These are phyloP conservation scores for Pomacea canaliculata DNA, from an alignment of 2,888 invertebrate genomes.

Conservation along the genomic window DNA sequence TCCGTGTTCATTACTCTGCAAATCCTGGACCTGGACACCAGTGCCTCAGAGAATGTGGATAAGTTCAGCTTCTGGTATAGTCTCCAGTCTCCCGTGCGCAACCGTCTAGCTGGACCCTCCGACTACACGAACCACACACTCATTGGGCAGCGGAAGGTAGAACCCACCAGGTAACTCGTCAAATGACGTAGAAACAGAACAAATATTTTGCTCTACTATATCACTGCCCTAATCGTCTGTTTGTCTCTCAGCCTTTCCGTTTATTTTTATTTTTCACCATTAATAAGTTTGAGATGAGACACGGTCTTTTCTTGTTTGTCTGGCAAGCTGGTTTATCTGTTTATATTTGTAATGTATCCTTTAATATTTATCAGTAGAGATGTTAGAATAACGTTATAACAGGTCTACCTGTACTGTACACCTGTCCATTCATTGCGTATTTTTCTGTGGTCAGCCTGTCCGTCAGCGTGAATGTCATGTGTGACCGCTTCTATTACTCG, in stretches of 20 bases:
- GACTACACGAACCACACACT: slow-evolving; percentile 20
- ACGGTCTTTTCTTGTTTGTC: too few species aligned
- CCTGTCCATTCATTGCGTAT: too few species aligned
- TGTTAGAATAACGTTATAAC: too few species aligned
- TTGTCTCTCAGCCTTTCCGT: too few species aligned
- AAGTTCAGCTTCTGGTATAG: slow-evolving; percentile 26
- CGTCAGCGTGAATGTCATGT: slow-evolving; percentile 33
- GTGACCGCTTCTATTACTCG: slow-evolving; percentile 42
- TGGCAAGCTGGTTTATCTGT: too few species aligned
- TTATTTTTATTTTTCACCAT: too few species aligned
- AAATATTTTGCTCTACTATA: too few species aligned
- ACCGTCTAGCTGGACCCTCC: background rate
- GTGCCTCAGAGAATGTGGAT: slow-evolving; percentile 29
- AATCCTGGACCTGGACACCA: slow-evolving; percentile 35
- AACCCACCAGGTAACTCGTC: slow-evolving; percentile 31
- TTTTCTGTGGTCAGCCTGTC: slow-evolving; percentile 31
- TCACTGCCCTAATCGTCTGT: too few species aligned
- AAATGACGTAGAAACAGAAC: background rate
- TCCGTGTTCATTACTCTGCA: slow-evolving; percentile 26
- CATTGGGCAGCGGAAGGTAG: slow-evolving; percentile 17
- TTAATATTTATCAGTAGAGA: too few species aligned
- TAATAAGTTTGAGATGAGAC: too few species aligned
- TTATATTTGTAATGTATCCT: too few species aligned
- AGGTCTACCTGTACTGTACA: too few species aligned
- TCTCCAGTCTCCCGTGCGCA: slow-evolving; percentile 15